Evolutionary conservation across 2,797 vertebrate genomes (phyloP).

Genomic region (Sternarchorhynchus goeldii): DNA sequence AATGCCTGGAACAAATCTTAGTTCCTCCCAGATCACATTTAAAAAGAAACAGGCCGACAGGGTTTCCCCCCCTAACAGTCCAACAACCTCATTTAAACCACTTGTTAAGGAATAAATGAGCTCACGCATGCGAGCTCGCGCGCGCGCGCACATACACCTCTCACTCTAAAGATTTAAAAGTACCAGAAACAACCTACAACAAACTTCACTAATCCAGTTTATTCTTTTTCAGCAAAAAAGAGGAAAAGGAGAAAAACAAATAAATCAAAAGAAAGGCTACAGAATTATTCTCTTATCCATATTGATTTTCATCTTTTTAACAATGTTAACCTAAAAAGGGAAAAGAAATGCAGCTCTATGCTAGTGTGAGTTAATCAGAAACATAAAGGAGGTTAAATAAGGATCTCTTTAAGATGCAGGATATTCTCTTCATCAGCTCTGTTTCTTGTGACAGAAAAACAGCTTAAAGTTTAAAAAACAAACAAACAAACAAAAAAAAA

Average conservation of each 20-base stretch:
- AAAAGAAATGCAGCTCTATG: conserved; percentile 66
- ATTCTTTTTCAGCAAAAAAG: conserved; percentile 77
- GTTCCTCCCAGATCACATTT: not conserved
- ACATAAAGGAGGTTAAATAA: conserved; percentile 75
- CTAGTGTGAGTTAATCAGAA: conserved; percentile 73
- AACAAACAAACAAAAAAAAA: conserved; percentile 60
- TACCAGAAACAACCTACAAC: conserved; percentile 53
- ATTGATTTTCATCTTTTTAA: conserved; percentile 63
- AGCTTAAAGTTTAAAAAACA: conserved; percentile 51
- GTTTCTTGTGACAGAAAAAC: conserved; percentile 60
- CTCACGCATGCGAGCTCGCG: conserved; percentile 25
- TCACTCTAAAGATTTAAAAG: conserved; percentile 19
- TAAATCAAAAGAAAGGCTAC: conserved; percentile 69
- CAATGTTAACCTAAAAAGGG: conserved; percentile 67
- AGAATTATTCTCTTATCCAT: conserved; percentile 66
- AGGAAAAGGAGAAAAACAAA: conserved; percentile 66
- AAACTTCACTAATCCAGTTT: conserved; percentile 78
- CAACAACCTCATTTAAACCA: not conserved
- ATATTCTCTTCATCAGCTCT: conserved; percentile 64
- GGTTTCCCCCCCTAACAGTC: not conserved
- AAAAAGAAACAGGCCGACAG: not conserved
- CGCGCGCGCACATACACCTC: conserved; percentile 16
- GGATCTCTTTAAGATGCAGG: conserved; percentile 71
- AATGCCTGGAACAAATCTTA: conserved; percentile 5
- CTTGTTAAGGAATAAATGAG: not conserved